Percentiles rank a stretch among this genome's conserved stretches.
Conservation (phyloP, 2,113 vertebrate species). For the Opisthocomus hoazin region DNA sequence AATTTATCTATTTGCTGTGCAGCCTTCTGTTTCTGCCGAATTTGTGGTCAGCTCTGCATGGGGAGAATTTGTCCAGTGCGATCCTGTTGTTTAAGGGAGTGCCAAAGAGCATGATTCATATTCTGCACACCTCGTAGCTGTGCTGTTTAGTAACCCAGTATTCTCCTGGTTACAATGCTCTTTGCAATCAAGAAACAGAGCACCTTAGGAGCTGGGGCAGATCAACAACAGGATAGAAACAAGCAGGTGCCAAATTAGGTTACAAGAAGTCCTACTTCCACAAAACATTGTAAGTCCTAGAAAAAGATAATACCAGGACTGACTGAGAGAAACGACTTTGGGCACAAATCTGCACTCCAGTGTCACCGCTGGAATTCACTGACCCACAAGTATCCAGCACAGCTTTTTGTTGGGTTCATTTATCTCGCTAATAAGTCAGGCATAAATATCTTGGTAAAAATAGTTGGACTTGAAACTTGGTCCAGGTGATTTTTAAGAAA, state of each 20-base stretch:
- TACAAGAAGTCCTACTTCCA: background rate
- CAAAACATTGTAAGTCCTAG: background rate
- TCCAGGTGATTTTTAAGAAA: background rate
- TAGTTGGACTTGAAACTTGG: background rate
- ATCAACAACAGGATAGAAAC: background rate
- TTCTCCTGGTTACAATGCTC: background rate
- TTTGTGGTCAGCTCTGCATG: background rate
- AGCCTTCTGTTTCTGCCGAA: background rate
- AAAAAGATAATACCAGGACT: background rate
- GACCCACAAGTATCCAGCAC: background rate
- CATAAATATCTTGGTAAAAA: background rate
- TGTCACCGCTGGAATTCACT: background rate
- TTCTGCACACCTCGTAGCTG: background rate
- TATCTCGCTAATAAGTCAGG: rapidly evolving
- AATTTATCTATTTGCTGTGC: background rate
- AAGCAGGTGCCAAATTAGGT: background rate
- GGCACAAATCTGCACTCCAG: background rate
- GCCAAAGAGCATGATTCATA: rapidly evolving
- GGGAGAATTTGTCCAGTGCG: rapidly evolving
- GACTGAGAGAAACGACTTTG: background rate
- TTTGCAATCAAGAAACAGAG: background rate
- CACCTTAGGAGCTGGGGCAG: background rate
- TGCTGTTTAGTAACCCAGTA: background rate
- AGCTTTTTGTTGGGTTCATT: background rate
- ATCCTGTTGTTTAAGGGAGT: background rate